These are phyloP conservation scores for Allacma fusca DNA, from an alignment of 2,888 invertebrate species.

Conservation along the genomic window DNA sequence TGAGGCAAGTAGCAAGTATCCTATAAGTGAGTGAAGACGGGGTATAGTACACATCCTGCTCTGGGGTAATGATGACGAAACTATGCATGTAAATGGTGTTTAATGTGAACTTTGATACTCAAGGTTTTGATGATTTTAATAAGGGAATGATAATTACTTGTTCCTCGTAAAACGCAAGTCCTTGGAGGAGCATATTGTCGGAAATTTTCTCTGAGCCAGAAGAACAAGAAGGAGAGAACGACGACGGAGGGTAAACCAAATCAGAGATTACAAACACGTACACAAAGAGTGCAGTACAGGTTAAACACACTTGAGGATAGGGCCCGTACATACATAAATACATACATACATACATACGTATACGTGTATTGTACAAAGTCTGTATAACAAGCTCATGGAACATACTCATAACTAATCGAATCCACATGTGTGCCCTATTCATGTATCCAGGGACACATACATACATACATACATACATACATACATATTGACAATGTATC, in stretches of 20 bases:
- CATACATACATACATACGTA: too few relatives aligned
- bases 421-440: too few relatives aligned
- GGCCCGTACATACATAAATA: too few relatives aligned
- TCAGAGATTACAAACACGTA: slow-evolving; percentile 24
- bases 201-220: slow-evolving; percentile 7
- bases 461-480: too few relatives aligned
- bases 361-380: too few relatives aligned
- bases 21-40: background rate
- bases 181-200: slow-evolving; percentile 37
- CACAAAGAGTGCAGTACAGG: slow-evolving; percentile 12
- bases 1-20: background rate
- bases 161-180: slow-evolving; percentile 35
- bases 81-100: slow-evolving; percentile 40
- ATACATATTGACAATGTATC: too few relatives aligned
- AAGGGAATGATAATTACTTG: slow-evolving; percentile 43
- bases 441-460: too few relatives aligned
- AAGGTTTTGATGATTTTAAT: slow-evolving; percentile 40
- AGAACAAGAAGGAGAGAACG: background rate
- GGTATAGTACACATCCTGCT: background rate
- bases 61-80: slow-evolving; percentile 34
- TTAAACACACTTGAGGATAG: background rate
- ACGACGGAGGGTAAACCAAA: background rate
- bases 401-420: too few relatives aligned
- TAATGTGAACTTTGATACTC: slow-evolving; percentile 39
- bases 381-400: too few relatives aligned